phyloP scores from a whole-genome alignment of 2,888 invertebrate genomes.

The Polydrusus pterygomalis region DNA sequence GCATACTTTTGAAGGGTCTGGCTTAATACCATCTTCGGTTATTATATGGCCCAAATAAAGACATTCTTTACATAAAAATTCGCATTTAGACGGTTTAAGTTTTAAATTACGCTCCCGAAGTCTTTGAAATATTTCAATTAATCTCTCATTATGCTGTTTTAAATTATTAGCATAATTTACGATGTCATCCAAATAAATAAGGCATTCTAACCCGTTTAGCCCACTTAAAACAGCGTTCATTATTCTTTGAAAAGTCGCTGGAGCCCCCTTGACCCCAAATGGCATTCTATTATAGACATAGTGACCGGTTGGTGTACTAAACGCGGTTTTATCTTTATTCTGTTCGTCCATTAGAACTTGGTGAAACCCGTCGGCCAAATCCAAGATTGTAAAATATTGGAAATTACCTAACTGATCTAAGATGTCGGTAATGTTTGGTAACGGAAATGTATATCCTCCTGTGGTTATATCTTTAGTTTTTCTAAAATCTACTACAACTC shows the following conservation, averaged over 20 bases:
- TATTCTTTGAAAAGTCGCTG: conserved; percentile 58
- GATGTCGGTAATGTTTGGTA: conserved; percentile 18
- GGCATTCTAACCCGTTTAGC: conserved; percentile 50
- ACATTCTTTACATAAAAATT: conserved; percentile 58
- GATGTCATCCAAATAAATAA: conserved; percentile 64
- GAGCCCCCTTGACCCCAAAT: conserved; percentile 58
- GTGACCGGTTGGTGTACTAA: conserved; percentile 50
- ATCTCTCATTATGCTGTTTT: conserved; percentile 49
- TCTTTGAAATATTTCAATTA: conserved; percentile 59
- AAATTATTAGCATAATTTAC: conserved; percentile 53
- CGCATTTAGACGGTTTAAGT: conserved; percentile 63
- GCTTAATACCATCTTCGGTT: conserved; percentile 15
- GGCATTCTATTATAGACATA: conserved; percentile 58
- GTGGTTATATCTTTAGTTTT: conserved; percentile 1
- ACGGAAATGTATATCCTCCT: not conserved
- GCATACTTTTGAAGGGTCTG: too few species aligned
- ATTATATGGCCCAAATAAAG: conserved; percentile 13
- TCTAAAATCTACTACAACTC: conserved; percentile 8
- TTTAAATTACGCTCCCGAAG: conserved; percentile 58
- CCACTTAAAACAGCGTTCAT: too few species aligned
- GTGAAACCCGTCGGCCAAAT: conserved; percentile 18
- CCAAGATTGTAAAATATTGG: conserved; percentile 17
- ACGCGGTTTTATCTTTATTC: conserved; percentile 18
- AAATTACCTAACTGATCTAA: conserved; percentile 30
- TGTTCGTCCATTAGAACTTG: conserved; percentile 18